Conservation (phyloP, 2,797 vertebrate species). For the Cuniculus paca region DNA sequence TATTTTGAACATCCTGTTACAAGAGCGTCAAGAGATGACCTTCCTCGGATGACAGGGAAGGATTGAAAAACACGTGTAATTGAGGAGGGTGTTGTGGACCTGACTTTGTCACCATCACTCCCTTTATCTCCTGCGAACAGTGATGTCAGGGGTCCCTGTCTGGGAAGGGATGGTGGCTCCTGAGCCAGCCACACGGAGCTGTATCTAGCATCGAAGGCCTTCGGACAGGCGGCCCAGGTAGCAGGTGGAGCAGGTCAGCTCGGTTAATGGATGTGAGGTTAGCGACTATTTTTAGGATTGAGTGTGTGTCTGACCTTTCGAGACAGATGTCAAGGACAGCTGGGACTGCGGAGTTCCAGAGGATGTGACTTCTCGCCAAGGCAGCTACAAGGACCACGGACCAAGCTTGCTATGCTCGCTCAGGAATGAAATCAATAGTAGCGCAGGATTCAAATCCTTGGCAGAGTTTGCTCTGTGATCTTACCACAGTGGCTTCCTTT, state of each 20-base stretch:
- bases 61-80: neutral
- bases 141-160: neutral
- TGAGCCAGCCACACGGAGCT: neutral
- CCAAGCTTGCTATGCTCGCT: too few relatives aligned
- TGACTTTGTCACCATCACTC: too few relatives aligned
- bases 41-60: neutral
- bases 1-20: neutral
- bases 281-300: conserved; percentile 33
- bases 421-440: neutral
- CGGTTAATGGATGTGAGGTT: neutral
- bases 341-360: neutral
- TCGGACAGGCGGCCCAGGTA: neutral
- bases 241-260: neutral
- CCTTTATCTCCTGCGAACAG: neutral
- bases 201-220: neutral
- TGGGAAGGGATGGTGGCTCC: neutral
- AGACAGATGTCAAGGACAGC: neutral
- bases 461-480: neutral
- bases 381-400: neutral
- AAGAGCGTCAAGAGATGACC: neutral
- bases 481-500: neutral
- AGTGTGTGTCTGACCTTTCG: conserved; percentile 31
- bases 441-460: neutral
- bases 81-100: neutral
- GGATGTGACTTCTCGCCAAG: neutral